Percentiles rank a stretch among this genome's conserved stretches.
These are phyloP conservation scores for Promerops cafer DNA, from an alignment of 2,113 vertebrate species.

Conservation along the genomic window DNA sequence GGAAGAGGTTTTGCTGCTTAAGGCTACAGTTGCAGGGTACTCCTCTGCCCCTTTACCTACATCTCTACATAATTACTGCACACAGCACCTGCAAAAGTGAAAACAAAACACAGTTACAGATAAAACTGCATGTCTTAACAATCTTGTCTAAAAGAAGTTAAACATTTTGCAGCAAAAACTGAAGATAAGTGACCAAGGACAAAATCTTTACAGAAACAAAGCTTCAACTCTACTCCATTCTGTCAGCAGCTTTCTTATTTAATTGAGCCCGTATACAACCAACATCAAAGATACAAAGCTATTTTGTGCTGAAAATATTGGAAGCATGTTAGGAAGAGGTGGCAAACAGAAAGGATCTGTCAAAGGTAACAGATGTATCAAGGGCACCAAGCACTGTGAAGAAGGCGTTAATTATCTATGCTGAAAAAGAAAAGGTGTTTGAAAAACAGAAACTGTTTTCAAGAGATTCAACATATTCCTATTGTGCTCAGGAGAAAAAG, in stretches of 20 bases:
- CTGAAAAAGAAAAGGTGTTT: slow-evolving; percentile 46
- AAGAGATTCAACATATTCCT: slow-evolving; percentile 44
- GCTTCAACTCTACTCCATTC: background rate
- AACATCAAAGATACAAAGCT: slow-evolving; percentile 37
- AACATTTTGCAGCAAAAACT: slow-evolving; percentile 7
- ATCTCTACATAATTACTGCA: background rate
- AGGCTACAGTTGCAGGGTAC: background rate
- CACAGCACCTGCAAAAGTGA: background rate
- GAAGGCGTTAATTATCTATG: slow-evolving; percentile 46
- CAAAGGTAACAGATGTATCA: slow-evolving; percentile 44
- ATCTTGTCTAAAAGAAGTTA: background rate
- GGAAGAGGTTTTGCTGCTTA: background rate
- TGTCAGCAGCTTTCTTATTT: slow-evolving; percentile 1
- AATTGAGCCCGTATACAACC: slow-evolving; percentile 20
- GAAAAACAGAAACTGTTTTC: slow-evolving; percentile 64
- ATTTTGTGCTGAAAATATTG: slow-evolving; percentile 23
- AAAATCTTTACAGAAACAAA: slow-evolving; percentile 43
- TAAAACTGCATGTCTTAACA: background rate
- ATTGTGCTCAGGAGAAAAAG: slow-evolving; percentile 38
- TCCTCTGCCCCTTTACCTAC: background rate
- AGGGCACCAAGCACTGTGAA: slow-evolving; percentile 26
- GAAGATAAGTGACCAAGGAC: slow-evolving; percentile 50
- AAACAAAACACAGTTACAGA: background rate
- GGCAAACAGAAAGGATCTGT: slow-evolving; percentile 46
- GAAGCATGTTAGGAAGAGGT: background rate